These are phyloP conservation scores for Bubo bubo DNA, from an alignment of 2,113 vertebrate species.

Conservation along the genomic window DNA sequence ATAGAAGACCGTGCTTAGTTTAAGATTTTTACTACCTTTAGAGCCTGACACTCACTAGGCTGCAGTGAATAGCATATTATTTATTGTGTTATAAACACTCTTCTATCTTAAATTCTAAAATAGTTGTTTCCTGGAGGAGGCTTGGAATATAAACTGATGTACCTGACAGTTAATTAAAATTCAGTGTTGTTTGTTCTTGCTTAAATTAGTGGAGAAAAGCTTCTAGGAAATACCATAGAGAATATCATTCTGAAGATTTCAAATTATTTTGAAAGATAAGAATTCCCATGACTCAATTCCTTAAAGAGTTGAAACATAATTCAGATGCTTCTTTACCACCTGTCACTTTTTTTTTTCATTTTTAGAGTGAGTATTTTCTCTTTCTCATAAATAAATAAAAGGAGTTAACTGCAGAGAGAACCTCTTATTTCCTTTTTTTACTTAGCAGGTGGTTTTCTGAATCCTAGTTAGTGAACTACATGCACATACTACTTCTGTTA, in stretches of 20 bases:
- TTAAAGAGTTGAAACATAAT: neutral
- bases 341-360: neutral
- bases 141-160: constrained; percentile 50
- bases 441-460: neutral
- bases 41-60: neutral
- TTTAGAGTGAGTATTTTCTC: neutral
- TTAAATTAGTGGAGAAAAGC: constrained; percentile 35
- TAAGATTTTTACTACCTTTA: constrained; percentile 3
- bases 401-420: neutral
- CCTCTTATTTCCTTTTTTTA: neutral
- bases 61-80: neutral
- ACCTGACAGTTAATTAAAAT: constrained; percentile 70
- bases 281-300: constrained; percentile 29
- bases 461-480: neutral
- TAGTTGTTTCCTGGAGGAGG: constrained; percentile 50
- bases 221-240: constrained; percentile 52
- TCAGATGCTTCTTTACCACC: constrained; percentile 26
- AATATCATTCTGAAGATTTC: constrained; percentile 18
- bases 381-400: neutral
- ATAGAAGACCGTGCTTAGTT: neutral
- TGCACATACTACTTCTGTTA: neutral
- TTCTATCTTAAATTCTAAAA: constrained; percentile 44
- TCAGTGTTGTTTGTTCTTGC: constrained; percentile 61
- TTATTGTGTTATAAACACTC: neutral
- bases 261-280: constrained; percentile 57